Percentiles rank a stretch among this genome's conserved stretches.
These are phyloP conservation scores for Hepsetus odoe DNA, from an alignment of 2,113 vertebrate species.

Conservation along the genomic window DNA sequence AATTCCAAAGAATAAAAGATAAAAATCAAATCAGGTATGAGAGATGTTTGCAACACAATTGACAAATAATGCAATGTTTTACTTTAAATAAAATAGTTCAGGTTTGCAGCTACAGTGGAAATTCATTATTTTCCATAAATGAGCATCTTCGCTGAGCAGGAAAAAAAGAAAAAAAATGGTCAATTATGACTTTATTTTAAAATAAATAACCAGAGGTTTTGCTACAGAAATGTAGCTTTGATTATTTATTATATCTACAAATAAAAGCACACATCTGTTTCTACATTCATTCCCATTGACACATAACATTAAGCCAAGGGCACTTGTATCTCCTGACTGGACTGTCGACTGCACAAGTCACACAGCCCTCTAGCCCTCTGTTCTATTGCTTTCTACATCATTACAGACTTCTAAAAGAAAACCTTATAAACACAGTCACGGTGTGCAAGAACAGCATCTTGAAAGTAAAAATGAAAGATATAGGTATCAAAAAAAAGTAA, in stretches of 20 bases:
- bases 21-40: background rate
- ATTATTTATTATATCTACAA: constrained; percentile 39
- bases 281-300: constrained; percentile 39
- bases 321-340: constrained; percentile 47
- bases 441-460: constrained; percentile 16
- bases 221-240: constrained; percentile 48
- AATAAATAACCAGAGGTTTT: constrained; percentile 42
- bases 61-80: constrained; percentile 8
- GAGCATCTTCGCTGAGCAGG: background rate
- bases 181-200: constrained; percentile 42
- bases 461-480: background rate
- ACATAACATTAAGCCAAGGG: constrained; percentile 51
- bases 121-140: background rate
- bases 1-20: background rate
- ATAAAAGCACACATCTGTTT: constrained; percentile 47
- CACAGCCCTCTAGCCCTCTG: constrained; percentile 43
- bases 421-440: constrained; percentile 1
- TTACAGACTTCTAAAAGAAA: constrained; percentile 36
- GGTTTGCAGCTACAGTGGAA: background rate
- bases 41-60: background rate
- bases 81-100: constrained; percentile 22
- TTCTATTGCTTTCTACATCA: constrained; percentile 53
- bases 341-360: constrained; percentile 25
- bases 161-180: constrained; percentile 14
- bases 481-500: background rate